Evolutionary conservation across 2,888 invertebrate species (phyloP).

Genomic region (Chirona hameri): DNA sequence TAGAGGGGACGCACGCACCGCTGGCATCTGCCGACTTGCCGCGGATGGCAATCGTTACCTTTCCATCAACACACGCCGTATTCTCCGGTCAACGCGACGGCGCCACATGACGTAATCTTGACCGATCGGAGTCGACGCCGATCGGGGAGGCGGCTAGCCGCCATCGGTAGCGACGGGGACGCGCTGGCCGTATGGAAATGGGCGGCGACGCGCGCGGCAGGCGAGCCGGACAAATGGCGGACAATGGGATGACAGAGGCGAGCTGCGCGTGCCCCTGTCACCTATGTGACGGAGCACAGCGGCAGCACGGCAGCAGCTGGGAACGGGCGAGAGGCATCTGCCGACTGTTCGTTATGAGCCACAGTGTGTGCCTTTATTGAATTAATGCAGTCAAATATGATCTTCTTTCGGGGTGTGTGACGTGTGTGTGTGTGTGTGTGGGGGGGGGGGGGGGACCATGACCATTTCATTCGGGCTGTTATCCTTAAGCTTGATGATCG

Average conservation of each 20-base stretch:
- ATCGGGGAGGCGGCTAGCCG: not conserved
- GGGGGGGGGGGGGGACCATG: too few relatives aligned
- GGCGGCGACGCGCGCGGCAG: not conserved
- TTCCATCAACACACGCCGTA: not conserved
- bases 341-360: too few relatives aligned
- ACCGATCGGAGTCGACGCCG: not conserved
- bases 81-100: not conserved
- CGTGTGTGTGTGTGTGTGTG: too few relatives aligned
- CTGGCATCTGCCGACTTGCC: not conserved
- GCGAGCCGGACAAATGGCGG: not conserved
- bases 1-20: too few relatives aligned
- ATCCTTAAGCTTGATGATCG: too few relatives aligned
- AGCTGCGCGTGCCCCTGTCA: not conserved
- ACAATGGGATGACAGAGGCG: not conserved
- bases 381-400: too few relatives aligned
- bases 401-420: too few relatives aligned
- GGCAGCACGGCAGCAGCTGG: not conserved
- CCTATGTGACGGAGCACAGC: not conserved
- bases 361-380: too few relatives aligned
- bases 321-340: not conserved
- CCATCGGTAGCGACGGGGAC: not conserved
- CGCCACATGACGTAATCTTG: not conserved
- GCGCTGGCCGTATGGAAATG: not conserved
- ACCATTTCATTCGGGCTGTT: too few relatives aligned
- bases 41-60: slow-evolving; percentile 5